These are phyloP conservation scores for Eudasyphora cyanicolor DNA, from an alignment of 2,888 invertebrate species.

Conservation along the genomic window DNA sequence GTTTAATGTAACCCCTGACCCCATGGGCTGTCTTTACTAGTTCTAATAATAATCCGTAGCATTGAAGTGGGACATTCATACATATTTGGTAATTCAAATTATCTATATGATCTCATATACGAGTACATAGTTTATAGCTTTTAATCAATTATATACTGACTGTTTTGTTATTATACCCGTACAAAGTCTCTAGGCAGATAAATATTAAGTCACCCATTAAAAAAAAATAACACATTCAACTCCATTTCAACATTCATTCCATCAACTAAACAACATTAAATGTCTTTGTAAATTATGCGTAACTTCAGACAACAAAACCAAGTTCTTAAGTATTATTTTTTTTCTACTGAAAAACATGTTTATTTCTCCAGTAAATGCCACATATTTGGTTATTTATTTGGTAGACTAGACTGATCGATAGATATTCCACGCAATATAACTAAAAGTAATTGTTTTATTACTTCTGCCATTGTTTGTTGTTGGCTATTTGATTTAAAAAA, in stretches of 20 bases:
- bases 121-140: neutral
- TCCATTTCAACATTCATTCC: neutral
- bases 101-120: neutral
- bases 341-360: conserved; percentile 3
- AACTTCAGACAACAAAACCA: conserved; percentile 1
- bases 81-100: neutral
- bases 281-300: conserved; percentile 21
- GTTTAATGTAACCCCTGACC: too few relatives aligned
- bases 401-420: neutral
- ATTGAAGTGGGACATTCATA: too few relatives aligned
- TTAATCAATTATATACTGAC: conserved; percentile 1
- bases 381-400: conserved; percentile 7
- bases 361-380: neutral
- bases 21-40: too few relatives aligned
- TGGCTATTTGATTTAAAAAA: neutral
- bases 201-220: neutral
- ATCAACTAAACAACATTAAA: neutral
- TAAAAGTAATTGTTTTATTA: neutral
- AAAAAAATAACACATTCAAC: conserved; percentile 11
- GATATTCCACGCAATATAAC: neutral
- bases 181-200: too few relatives aligned
- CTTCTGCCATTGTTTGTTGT: neutral
- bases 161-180: neutral
- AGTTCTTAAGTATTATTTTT: neutral
- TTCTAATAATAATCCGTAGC: too few relatives aligned